Evolutionary conservation across 2,888 invertebrate species (phyloP).

Genomic region (Thera obeliscata): DNA sequence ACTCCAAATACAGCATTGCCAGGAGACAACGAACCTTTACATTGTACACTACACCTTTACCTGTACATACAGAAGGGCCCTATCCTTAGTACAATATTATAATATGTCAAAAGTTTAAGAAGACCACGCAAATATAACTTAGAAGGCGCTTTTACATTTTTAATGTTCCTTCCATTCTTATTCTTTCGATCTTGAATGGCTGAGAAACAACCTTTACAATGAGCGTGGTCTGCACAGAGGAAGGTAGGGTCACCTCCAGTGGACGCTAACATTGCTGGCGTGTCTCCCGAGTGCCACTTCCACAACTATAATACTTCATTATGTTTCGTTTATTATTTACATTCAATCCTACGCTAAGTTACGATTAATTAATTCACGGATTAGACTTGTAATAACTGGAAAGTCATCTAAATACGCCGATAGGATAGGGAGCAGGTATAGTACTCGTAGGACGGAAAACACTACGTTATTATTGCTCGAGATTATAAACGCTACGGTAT

Average conservation of each 20-base stretch:
- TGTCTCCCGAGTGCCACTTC: constrained; percentile 27
- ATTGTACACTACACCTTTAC: not conserved
- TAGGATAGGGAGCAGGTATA: constrained; percentile 8
- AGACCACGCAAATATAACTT: not conserved
- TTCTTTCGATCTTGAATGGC: not conserved
- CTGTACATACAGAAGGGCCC: not conserved
- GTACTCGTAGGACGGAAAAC: constrained; percentile 32
- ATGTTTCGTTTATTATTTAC: constrained; percentile 36
- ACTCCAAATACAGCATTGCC: constrained; percentile 14
- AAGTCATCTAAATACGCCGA: constrained; percentile 6
- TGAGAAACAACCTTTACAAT: not conserved
- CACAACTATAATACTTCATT: constrained; percentile 20
- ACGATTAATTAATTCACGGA: constrained; percentile 15
- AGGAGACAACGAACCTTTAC: not conserved
- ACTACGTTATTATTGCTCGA: constrained; percentile 36
- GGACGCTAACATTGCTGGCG: constrained; percentile 33
- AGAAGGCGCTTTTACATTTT: not conserved
- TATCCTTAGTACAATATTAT: not conserved
- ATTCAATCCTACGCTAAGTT: constrained; percentile 24
- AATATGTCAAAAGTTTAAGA: not conserved
- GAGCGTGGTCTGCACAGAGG: too few relatives aligned
- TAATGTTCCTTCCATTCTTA: not conserved
- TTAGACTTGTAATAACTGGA: constrained; percentile 7
- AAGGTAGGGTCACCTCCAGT: constrained; percentile 1
- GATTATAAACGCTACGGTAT: constrained; percentile 27